Conservation (phyloP, 2,113 vertebrate genomes). For the Bagarius yarrelli region DNA sequence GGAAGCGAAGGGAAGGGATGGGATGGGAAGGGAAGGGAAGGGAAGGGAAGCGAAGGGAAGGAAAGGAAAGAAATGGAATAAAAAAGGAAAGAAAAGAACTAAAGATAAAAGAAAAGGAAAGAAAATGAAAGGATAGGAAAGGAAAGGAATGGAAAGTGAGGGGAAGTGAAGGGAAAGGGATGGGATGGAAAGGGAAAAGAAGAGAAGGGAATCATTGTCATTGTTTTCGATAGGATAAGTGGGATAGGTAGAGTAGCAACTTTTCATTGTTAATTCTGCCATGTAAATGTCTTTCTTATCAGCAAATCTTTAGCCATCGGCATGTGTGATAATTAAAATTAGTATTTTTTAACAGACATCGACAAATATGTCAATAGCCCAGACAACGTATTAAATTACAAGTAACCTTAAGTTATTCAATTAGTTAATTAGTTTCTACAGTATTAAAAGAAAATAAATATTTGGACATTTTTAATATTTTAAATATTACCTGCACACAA, state of each 20-base stretch:
- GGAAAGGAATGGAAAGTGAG: no score
- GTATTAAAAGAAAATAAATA: no score
- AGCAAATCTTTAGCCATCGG: slow-evolving; percentile 27
- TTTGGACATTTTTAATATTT: no score
- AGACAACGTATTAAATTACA: slow-evolving; percentile 37
- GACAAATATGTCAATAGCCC: slow-evolving; percentile 8
- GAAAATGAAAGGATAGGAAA: no score
- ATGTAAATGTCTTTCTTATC: slow-evolving; percentile 37
- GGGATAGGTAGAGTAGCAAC: background rate
- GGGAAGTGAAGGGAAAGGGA: background rate
- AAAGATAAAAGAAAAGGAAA: no score
- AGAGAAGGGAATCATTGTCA: background rate
- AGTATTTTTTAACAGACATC: slow-evolving; percentile 38
- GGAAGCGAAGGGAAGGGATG: background rate
- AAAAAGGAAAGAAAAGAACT: no score
- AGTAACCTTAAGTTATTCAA: no score
- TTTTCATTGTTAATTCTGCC: slow-evolving; percentile 31
- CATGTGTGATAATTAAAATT: slow-evolving; percentile 40
- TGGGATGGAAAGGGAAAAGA: background rate
- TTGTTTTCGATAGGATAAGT: background rate
- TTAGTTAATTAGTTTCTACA: no score
- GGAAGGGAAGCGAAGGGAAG: background rate
- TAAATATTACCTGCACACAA: background rate
- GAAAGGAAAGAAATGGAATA: background rate
- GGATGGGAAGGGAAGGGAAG: background rate